Evolutionary conservation across 2,888 invertebrate species (phyloP), one percentile per base, ranked within the genome.

Genomic region (Minunthozetes semirufus): DNA sequence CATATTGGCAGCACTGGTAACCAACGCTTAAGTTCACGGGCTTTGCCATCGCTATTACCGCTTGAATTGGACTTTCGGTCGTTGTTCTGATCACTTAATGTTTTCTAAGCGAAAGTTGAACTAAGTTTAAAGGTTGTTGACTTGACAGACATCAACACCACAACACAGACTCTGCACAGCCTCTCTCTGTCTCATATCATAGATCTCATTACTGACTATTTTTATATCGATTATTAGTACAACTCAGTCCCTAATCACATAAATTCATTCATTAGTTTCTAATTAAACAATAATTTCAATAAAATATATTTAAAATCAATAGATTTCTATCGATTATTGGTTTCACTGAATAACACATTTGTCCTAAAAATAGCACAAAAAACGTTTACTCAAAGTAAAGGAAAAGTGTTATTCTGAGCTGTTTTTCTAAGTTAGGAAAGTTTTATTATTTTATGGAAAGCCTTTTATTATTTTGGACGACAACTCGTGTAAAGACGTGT

Each of bases 91-190:
- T 19, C 63, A 68, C 42, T 61, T n/a, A 68, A 68, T 42, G 42
- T 29, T 38, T 68, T 42, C 8, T 61, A 68, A 68, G 68, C 68
- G 68, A 68, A 68, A 68, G 68, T 68, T 68, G 68, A 68, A 61
- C 61, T 61, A 61, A 61, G 61, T 61, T 61, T 61, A 61, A 68
- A 68, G 68, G 68, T 68, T 68, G 38, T 68, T 68, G 68, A 68
- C 68, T 42, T 17, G 17, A 61, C 33, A 61, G 61, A 61, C 61
- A 61, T 61, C 61, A 61, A 61, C 61, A 61, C 56, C 56, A 61
- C 59, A 61, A 29, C 61, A 61, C 29, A n/a, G 15, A 17, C 42
- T 29, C 61, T 61, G 27, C 33, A 17, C 15, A 13, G 8, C 22
- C 15, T 61, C 59, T 29, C 33, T 61, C 61, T 27, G 8, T 33